A percentile compares a stretch with the other conserved stretches of the same genome.
Evolutionary conservation across 2,797 vertebrate genomes (phyloP).

Genomic region (Myotis pilosus): DNA sequence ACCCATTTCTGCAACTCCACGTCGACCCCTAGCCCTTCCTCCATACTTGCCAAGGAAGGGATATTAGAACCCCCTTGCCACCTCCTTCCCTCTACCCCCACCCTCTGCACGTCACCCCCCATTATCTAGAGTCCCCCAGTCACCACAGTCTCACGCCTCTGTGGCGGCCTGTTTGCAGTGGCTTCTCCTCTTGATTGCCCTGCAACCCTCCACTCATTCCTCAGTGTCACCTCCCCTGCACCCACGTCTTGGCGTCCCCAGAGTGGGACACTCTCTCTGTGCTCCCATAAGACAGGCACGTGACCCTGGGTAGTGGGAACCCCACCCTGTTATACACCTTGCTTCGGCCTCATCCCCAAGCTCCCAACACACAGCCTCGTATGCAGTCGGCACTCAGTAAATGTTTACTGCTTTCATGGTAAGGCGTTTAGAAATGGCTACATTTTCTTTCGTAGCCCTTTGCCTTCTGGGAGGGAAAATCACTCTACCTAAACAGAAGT

Average conservation of each 20-base stretch:
- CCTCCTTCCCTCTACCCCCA: neutral
- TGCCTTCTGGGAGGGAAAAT: neutral
- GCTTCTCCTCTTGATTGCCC: neutral
- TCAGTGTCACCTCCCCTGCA: neutral
- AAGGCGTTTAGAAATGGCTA: neutral
- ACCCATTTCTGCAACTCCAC: neutral
- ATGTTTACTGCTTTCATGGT: neutral
- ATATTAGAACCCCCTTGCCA: fast-evolving
- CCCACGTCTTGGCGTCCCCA: neutral
- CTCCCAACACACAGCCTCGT: neutral
- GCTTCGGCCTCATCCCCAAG: neutral
- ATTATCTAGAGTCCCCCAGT: neutral
- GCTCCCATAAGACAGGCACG: neutral
- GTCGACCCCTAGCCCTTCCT: neutral
- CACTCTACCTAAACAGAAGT: neutral
- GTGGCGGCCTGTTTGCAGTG: too few relatives aligned
- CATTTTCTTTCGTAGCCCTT: neutral
- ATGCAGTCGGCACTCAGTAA: neutral
- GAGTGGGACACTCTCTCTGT: neutral
- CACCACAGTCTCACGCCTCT: neutral
- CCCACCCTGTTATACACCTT: neutral
- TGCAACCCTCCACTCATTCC: neutral
- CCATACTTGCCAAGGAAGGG: neutral
- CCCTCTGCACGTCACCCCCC: neutral
- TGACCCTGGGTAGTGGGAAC: too few relatives aligned